Conservation (phyloP, 2,888 invertebrate species). For the Mamestra brassicae region DNA sequence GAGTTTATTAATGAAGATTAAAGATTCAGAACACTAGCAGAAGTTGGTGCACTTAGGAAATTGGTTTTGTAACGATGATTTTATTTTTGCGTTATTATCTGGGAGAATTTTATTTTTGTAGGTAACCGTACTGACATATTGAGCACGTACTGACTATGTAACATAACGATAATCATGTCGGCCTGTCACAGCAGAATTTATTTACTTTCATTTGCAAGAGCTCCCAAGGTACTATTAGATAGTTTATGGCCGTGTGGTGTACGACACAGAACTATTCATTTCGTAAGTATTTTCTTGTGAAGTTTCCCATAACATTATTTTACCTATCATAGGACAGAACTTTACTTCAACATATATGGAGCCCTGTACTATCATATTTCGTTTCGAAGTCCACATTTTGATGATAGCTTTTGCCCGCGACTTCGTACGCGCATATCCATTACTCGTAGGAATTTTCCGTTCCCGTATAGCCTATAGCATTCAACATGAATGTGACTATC, state of each 20-base stretch:
- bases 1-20: constrained; percentile 17
- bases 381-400: too few relatives aligned
- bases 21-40: constrained; percentile 9
- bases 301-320: too few relatives aligned
- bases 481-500: too few relatives aligned
- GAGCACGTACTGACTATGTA: neutral
- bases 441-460: too few relatives aligned
- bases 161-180: neutral
- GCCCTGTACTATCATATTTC: too few relatives aligned
- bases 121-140: neutral
- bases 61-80: neutral
- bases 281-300: neutral
- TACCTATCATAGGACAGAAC: too few relatives aligned
- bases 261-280: neutral
- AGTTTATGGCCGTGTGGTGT: neutral
- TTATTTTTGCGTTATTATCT: neutral
- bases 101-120: neutral
- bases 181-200: neutral
- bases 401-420: too few relatives aligned
- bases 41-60: constrained; percentile 5
- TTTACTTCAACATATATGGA: too few relatives aligned
- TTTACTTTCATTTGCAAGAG: neutral
- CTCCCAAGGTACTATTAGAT: neutral
- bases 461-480: too few relatives aligned
- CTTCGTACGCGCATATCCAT: too few relatives aligned